Percentiles rank a stretch among this genome's conserved stretches.
These are phyloP conservation scores for Crotalus horridus DNA, from an alignment of 2,113 vertebrate species.

Conservation along the genomic window DNA sequence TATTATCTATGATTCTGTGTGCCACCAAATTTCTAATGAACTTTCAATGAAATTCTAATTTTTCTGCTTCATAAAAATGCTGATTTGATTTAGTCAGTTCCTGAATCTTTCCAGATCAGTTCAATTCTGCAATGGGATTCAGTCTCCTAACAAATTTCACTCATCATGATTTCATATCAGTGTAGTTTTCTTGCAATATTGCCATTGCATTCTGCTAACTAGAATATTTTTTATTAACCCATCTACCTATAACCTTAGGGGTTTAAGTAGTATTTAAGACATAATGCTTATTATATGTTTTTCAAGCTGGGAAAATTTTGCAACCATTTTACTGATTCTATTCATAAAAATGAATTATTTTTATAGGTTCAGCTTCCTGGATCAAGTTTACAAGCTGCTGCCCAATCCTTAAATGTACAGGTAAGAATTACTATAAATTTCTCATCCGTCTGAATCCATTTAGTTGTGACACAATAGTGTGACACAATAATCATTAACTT, in stretches of 20 bases:
- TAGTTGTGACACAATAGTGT: neutral
- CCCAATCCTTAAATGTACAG: constrained; percentile 82
- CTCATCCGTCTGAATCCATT: neutral
- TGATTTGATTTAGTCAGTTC: neutral
- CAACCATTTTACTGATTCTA: constrained; percentile 46
- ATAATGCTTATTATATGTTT: neutral
- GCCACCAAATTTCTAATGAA: neutral
- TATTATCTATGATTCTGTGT: neutral
- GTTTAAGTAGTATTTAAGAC: neutral
- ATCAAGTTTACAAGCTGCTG: constrained; percentile 81
- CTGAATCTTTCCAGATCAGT: neutral
- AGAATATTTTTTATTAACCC: neutral
- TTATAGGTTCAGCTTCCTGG: constrained; percentile 81
- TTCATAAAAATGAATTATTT: constrained; percentile 37
- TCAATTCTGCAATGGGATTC: neutral
- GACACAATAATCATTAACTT: constrained; percentile 3
- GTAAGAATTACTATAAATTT: constrained; percentile 57
- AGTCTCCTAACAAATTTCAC: neutral
- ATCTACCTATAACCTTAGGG: neutral
- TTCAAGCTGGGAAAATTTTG: neutral
- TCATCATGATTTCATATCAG: neutral
- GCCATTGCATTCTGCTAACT: neutral
- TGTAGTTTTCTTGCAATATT: neutral
- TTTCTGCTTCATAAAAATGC: neutral
- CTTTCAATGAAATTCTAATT: neutral